A percentile compares a stretch with the other conserved stretches of the same genome.
These are phyloP conservation scores for Griposia aprilina DNA, from an alignment of 2,888 invertebrate species.

Conservation along the genomic window DNA sequence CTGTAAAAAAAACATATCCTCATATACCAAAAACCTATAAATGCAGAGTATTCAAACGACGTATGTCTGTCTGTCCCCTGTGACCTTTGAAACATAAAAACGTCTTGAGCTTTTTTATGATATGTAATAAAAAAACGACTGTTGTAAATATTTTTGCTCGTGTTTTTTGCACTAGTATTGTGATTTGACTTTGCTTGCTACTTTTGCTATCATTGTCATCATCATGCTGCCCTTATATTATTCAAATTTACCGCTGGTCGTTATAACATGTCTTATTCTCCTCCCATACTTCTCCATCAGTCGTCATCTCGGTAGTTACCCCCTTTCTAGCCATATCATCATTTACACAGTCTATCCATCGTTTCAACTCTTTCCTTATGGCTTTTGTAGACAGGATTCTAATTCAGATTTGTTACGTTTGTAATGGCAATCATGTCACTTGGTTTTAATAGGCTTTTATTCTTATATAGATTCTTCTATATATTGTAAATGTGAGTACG, in stretches of 20 bases:
- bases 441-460: no score
- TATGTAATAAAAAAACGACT: conserved; percentile 37
- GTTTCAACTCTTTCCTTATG: no score
- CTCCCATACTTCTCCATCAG: no score
- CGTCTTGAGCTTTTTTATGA: conserved; percentile 35
- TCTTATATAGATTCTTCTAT: no score
- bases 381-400: no score
- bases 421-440: no score
- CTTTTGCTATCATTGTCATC: accelerated
- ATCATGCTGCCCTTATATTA: neutral
- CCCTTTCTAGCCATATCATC: no score
- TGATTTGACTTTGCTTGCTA: neutral
- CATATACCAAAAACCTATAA: conserved; percentile 2
- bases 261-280: no score
- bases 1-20: conserved; percentile 1
- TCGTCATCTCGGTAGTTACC: no score
- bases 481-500: no score
- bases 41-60: conserved; percentile 28
- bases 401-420: no score
- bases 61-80: conserved; percentile 50
- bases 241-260: neutral
- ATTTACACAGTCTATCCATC: no score
- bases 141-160: conserved; percentile 37
- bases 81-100: conserved; percentile 53
- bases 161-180: conserved; percentile 11